These are phyloP conservation scores for Coturnix japonica DNA, from an alignment of 2,113 vertebrate species.

Conservation along the genomic window DNA sequence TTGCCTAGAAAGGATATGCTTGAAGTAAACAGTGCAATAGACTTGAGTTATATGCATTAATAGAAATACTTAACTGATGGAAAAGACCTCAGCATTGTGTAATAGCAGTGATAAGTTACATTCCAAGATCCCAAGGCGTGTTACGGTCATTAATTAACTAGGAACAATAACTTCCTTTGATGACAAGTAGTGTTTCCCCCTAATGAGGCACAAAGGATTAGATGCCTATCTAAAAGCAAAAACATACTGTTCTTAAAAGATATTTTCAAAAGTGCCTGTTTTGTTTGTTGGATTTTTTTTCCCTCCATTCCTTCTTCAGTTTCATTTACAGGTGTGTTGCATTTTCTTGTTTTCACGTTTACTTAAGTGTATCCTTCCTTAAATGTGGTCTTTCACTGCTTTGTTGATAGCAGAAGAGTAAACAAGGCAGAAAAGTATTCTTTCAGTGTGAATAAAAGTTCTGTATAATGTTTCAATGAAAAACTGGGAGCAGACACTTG, in stretches of 20 bases:
- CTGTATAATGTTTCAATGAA: neutral
- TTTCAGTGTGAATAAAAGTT: neutral
- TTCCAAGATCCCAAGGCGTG: slow-evolving; percentile 29
- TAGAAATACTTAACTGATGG: slow-evolving; percentile 13
- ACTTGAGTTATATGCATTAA: neutral
- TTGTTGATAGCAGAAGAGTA: neutral
- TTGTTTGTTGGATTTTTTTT: neutral
- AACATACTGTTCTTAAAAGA: neutral
- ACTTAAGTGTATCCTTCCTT: neutral
- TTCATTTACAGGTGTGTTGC: neutral
- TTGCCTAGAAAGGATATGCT: neutral
- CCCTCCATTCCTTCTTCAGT: neutral
- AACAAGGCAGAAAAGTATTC: neutral
- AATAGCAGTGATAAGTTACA: slow-evolving; percentile 1
- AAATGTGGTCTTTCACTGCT: neutral
- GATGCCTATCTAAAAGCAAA: slow-evolving; percentile 38
- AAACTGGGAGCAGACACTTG: neutral
- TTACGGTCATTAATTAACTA: slow-evolving; percentile 51
- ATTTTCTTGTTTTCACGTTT: neutral
- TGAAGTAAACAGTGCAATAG: neutral
- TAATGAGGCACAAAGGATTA: slow-evolving; percentile 39
- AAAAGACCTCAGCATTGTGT: slow-evolving; percentile 10
- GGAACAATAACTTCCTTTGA: slow-evolving; percentile 57
- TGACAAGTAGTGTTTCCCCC: slow-evolving; percentile 38
- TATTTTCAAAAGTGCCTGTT: neutral